Evolutionary conservation across 2,113 vertebrate genomes (phyloP).

Genomic region (Macrotis lagotis): DNA sequence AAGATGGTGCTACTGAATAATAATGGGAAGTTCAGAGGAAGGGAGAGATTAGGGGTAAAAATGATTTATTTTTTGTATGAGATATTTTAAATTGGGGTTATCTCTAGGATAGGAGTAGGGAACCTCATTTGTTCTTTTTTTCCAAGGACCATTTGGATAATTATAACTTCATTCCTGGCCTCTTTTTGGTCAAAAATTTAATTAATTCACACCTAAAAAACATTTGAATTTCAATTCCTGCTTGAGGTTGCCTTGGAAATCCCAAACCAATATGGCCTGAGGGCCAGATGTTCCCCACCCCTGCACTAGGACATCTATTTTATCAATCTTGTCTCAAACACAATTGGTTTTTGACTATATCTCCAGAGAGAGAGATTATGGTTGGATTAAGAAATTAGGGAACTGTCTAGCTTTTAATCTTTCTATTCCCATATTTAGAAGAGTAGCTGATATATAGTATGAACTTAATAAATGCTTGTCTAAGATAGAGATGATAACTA

Average conservation of each 20-base stretch:
- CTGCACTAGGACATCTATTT: neutral
- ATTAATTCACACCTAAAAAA: no score
- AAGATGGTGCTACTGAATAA: neutral
- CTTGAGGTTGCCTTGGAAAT: no score
- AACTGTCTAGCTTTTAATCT: neutral
- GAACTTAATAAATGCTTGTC: neutral
- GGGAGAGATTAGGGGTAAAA: neutral
- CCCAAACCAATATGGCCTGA: no score
- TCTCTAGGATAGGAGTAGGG: no score
- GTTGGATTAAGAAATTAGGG: neutral
- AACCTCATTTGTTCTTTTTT: no score
- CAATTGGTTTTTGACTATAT: neutral
- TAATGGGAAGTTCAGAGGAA: neutral
- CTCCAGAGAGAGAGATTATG: neutral
- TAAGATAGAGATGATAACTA: neutral
- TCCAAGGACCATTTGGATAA: no score
- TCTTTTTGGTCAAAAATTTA: no score
- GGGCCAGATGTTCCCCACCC: no score
- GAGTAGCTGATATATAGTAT: neutral
- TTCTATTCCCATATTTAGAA: neutral
- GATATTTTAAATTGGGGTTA: neutral
- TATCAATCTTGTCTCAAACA: neutral
- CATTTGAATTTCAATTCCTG: no score
- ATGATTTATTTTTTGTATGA: neutral
- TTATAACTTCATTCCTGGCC: no score